phyloP scores from a whole-genome alignment of 2,888 invertebrate species.

The Encarsia formosa region DNA sequence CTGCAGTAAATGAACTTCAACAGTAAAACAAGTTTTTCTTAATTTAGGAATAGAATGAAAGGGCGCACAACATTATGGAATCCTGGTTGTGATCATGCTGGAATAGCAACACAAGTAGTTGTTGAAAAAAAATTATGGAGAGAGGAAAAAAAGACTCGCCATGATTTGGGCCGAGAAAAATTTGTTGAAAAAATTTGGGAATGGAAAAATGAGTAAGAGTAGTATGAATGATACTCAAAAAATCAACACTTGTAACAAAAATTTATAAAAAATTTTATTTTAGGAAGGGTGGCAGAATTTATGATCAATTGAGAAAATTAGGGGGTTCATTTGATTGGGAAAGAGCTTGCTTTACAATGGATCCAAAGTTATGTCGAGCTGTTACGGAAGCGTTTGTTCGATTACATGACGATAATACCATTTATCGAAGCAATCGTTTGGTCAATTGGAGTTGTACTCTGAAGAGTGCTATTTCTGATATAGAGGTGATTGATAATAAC shows the following conservation, averaged over 20 bases:
- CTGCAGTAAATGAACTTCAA: too few species aligned
- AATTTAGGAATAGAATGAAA: constrained; percentile 81
- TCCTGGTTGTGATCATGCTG: constrained; percentile 98
- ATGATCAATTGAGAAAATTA: constrained; percentile 80
- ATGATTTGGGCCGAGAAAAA: constrained; percentile 90
- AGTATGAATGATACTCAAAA: background rate
- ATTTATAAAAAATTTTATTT: constrained; percentile 18
- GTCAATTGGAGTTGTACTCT: constrained; percentile 99
- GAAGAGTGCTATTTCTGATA: constrained; percentile 97
- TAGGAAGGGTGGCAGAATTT: constrained; percentile 68
- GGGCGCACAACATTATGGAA: constrained; percentile 91
- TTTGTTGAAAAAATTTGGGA: constrained; percentile 93
- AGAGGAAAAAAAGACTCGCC: constrained; percentile 79
- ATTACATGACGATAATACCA: constrained; percentile 79
- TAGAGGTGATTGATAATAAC: constrained; percentile 73
- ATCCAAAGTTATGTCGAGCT: constrained; percentile 77
- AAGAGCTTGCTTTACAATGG: constrained; percentile 94
- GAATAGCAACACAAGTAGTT: constrained; percentile 98
- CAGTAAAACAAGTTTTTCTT: too few species aligned
- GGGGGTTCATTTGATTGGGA: constrained; percentile 96
- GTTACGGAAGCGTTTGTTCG: constrained; percentile 93
- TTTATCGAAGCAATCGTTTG: constrained; percentile 89
- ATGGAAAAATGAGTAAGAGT: constrained; percentile 81
- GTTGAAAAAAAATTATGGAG: constrained; percentile 95
- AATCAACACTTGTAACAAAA: too few species aligned